A percentile compares a stretch with the other conserved stretches of the same genome.
phyloP scores from a whole-genome alignment of 2,888 invertebrate species.

The Aporophyla nigra region DNA sequence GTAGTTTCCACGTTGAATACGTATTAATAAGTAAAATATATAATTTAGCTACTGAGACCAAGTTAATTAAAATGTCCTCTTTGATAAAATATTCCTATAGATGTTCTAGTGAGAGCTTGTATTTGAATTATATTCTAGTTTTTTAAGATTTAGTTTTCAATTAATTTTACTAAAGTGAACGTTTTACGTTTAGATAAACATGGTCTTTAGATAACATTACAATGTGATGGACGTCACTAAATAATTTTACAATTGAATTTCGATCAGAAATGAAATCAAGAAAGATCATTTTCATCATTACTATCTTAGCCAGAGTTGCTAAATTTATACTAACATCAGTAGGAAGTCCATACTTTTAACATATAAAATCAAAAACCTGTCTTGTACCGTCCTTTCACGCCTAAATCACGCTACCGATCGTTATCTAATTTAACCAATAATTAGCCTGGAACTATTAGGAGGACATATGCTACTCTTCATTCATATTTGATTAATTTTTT shows the following conservation, averaged over 20 bases:
- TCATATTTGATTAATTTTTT: neutral
- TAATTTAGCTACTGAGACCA: neutral
- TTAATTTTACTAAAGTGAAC: neutral
- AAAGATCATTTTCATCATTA: neutral
- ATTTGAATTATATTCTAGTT: neutral
- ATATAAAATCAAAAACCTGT: too few relatives aligned
- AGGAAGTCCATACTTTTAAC: neutral
- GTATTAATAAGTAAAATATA: neutral
- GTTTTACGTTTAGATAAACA: neutral
- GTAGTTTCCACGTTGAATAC: neutral
- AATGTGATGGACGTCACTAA: neutral
- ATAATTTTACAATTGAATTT: neutral
- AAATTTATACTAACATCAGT: neutral
- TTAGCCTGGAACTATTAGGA: neutral
- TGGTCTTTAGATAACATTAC: neutral
- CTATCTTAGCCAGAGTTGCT: neutral
- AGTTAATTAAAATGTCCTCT: neutral
- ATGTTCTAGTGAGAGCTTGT: neutral
- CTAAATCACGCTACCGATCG: neutral
- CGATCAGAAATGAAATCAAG: neutral
- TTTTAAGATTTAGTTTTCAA: neutral
- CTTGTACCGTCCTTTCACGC: too few relatives aligned
- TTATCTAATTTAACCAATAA: neutral
- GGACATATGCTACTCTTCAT: neutral
- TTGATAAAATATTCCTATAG: slow-evolving; percentile 5